These are phyloP conservation scores for Trinorchestia longiramus DNA, from an alignment of 1,140 invertebrate genomes.

Conservation along the genomic window DNA sequence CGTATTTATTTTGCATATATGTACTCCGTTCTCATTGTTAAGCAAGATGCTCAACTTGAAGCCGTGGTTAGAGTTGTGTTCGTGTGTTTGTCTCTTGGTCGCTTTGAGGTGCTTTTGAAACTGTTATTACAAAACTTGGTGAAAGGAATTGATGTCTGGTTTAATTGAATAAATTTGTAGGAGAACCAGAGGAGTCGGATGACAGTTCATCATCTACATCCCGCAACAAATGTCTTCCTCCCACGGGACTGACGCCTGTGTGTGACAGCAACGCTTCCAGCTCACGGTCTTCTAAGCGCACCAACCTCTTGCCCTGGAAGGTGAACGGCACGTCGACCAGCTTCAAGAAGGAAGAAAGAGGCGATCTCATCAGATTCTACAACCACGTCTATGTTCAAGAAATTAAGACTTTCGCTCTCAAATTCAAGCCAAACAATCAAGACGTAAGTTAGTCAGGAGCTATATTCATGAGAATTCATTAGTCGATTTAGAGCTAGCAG, in stretches of 20 bases:
- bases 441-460: background rate
- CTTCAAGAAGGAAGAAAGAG: slow-evolving; percentile 76
- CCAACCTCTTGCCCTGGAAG: slow-evolving; percentile 75
- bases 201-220: background rate
- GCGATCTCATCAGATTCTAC: slow-evolving; percentile 94
- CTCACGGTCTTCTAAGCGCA: slow-evolving; percentile 70
- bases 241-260: background rate
- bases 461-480: background rate
- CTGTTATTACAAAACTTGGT: background rate
- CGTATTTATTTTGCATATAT: too few species aligned
- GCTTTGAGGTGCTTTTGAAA: background rate
- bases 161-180: background rate
- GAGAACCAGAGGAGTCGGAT: background rate
- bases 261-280: slow-evolving; percentile 10
- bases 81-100: background rate
- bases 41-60: background rate
- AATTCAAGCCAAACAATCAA: slow-evolving; percentile 72
- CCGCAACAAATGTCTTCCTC: background rate
- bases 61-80: background rate
- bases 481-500: background rate
- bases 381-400: slow-evolving; percentile 75
- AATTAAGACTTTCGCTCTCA: slow-evolving; percentile 84
- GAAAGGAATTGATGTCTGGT: background rate
- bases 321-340: slow-evolving; percentile 75
- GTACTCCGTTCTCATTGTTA: background rate